phyloP scores from a whole-genome alignment of 2,113 vertebrate species.

The Choloepus hoffmanni region DNA sequence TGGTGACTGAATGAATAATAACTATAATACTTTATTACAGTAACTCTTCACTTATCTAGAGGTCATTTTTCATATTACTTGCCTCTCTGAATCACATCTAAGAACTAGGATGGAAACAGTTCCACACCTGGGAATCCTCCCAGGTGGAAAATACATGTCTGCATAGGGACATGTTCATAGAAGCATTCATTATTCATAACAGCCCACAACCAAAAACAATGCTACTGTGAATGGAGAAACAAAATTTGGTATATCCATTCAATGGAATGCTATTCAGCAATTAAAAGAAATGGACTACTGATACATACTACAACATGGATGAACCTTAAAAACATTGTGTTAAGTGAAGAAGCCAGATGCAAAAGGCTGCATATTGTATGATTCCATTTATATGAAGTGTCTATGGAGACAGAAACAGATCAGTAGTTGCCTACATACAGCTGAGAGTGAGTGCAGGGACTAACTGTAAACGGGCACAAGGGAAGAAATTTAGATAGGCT shows the following conservation, averaged over 20 bases:
- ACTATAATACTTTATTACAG: not conserved
- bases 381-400: conserved; percentile 20
- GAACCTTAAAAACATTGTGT: not conserved
- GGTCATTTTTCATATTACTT: conserved; percentile 9
- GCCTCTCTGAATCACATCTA: not conserved
- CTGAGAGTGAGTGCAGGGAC: not conserved
- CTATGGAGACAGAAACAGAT: conserved; percentile 45
- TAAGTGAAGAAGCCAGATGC: conserved; percentile 30
- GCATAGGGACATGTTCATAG: not conserved
- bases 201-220: conserved; percentile 20
- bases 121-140: not conserved
- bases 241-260: not conserved
- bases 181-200: conserved; percentile 26
- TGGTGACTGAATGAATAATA: conserved; percentile 1
- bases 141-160: not conserved
- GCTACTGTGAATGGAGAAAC: conserved; percentile 23
- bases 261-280: not conserved
- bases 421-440: not conserved
- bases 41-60: not conserved
- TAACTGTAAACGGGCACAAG: conserved; percentile 21
- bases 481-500: not conserved
- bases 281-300: conserved; percentile 34
- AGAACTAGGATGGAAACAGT: conserved; percentile 20
- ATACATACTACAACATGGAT: not conserved
- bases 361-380: not conserved